Evolutionary conservation across 2,888 invertebrate species (phyloP).

Genomic region (Orchesellides sinensis): DNA sequence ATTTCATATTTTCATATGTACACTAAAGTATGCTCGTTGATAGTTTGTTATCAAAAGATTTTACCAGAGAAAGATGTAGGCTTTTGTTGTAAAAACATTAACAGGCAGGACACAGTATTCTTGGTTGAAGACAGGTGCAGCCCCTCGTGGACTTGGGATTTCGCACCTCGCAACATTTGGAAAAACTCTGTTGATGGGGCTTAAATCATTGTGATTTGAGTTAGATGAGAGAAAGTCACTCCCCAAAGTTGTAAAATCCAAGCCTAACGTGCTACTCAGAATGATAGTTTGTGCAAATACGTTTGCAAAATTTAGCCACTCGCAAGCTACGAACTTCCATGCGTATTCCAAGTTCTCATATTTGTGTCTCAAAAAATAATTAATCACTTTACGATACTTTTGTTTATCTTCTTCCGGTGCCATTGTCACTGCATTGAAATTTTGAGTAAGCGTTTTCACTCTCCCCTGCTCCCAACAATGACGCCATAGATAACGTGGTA

Average conservation of each 20-base stretch:
- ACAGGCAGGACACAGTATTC: constrained; percentile 62
- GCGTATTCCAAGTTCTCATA: constrained; percentile 55
- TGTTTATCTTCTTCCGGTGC: constrained; percentile 42
- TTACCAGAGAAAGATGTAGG: constrained; percentile 68
- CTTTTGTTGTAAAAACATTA: constrained; percentile 64
- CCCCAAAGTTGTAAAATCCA: background rate
- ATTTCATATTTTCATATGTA: too few relatives aligned
- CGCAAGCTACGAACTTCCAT: constrained; percentile 47
- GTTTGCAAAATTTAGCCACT: constrained; percentile 53
- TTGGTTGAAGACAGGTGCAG: background rate
- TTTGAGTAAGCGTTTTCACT: constrained; percentile 24
- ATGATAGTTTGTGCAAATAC: constrained; percentile 41
- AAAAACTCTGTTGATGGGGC: constrained; percentile 38
- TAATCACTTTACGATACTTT: constrained; percentile 20
- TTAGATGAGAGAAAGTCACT: constrained; percentile 43
- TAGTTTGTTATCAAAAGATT: too few relatives aligned
- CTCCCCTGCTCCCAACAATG: constrained; percentile 62
- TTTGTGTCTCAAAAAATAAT: constrained; percentile 33
- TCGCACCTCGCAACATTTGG: constrained; percentile 61
- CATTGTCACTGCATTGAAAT: constrained; percentile 1
- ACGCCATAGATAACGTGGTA: constrained; percentile 62
- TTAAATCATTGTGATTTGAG: constrained; percentile 8
- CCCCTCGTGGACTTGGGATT: constrained; percentile 11
- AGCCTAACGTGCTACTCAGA: background rate
- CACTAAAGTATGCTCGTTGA: too few relatives aligned